Percentiles rank a stretch among this genome's conserved stretches.
These are phyloP conservation scores for Tragulus kanchil DNA, from an alignment of 2,113 vertebrate species.

Conservation along the genomic window DNA sequence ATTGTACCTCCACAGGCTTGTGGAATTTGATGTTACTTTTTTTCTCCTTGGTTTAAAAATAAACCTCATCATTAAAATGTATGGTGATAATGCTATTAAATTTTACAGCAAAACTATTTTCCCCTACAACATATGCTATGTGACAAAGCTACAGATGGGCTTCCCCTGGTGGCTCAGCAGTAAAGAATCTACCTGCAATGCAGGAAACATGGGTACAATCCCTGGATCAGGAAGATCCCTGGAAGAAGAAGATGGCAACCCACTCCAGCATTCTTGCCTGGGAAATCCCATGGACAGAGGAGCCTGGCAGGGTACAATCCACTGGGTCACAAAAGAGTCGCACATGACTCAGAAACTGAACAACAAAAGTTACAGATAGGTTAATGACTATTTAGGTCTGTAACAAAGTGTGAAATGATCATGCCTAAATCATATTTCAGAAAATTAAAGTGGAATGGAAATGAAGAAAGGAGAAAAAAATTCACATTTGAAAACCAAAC, in stretches of 20 bases:
- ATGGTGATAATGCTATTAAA: constrained; percentile 25
- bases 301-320: not conserved
- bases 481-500: constrained; percentile 34
- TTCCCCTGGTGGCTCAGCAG: not conserved
- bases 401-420: not conserved
- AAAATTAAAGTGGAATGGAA: constrained; percentile 27
- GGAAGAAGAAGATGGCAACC: not conserved
- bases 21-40: constrained; percentile 35
- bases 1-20: not conserved
- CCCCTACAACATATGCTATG: not conserved
- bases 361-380: constrained; percentile 10
- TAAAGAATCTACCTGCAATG: not conserved
- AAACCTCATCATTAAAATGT: constrained; percentile 49
- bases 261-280: not conserved
- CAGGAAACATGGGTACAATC: not conserved
- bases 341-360: not conserved
- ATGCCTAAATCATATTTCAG: constrained; percentile 44
- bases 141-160: not conserved
- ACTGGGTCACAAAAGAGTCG: not conserved
- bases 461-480: not conserved
- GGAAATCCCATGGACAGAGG: not conserved
- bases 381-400: constrained; percentile 12
- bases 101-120: constrained; percentile 42
- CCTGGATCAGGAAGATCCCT: not conserved
- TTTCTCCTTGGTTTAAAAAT: constrained; percentile 46